These are phyloP conservation scores for Argyrosomus regius DNA, from an alignment of 2,797 vertebrate species.

Conservation along the genomic window DNA sequence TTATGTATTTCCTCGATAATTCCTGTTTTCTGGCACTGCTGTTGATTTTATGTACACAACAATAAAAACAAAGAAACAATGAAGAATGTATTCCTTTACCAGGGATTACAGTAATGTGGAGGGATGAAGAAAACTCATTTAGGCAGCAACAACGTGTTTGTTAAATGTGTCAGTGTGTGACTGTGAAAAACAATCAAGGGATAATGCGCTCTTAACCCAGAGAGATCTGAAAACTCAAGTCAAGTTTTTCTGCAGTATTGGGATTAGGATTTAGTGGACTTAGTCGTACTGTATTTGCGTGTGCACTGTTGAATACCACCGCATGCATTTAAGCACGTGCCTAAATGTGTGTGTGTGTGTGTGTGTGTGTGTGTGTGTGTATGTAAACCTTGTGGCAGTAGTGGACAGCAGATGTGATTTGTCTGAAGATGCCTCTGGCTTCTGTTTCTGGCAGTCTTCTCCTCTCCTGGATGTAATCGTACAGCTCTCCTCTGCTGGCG, in stretches of 20 bases:
- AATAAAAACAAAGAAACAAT: constrained; percentile 54
- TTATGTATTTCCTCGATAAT: constrained; percentile 40
- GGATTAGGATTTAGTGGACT: constrained; percentile 78
- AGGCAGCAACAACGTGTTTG: constrained; percentile 8
- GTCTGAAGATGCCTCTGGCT: constrained; percentile 87
- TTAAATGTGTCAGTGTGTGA: constrained; percentile 77
- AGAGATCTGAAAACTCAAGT: constrained; percentile 75
- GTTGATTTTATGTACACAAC: constrained; percentile 45
- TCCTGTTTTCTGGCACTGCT: constrained; percentile 24
- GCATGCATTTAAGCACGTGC: constrained; percentile 52
- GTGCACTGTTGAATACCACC: constrained; percentile 37
- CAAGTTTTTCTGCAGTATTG: constrained; percentile 76
- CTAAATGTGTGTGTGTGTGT: constrained; percentile 13
- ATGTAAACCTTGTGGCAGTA: constrained; percentile 87
- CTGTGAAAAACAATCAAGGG: constrained; percentile 55
- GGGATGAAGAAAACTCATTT: constrained; percentile 28
- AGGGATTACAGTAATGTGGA: constrained; percentile 31
- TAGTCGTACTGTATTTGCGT: constrained; percentile 60
- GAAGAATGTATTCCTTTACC: constrained; percentile 32
- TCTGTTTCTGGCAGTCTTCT: constrained; percentile 84
- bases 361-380: constrained; percentile 6
- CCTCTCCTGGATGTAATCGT: constrained; percentile 87
- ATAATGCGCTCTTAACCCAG: constrained; percentile 74
- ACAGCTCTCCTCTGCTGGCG: constrained; percentile 88
- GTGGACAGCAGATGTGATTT: constrained; percentile 88